These are phyloP conservation scores for Heliconius ismenius DNA, from an alignment of 2,888 invertebrate genomes.

Conservation along the genomic window DNA sequence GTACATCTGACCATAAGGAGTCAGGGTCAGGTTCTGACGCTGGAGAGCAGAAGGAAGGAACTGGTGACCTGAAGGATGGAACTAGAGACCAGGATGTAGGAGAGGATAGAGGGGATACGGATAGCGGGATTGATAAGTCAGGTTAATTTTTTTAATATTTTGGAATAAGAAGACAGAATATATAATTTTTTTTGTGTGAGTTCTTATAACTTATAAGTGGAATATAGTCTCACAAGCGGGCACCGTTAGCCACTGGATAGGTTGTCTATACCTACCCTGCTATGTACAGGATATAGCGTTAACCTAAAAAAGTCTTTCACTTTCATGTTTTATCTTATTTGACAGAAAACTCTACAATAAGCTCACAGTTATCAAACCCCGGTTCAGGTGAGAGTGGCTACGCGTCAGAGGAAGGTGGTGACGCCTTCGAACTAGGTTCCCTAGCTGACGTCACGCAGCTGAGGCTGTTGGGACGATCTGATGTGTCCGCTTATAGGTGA, in stretches of 20 bases:
- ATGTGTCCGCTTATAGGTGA: slow-evolving; percentile 75
- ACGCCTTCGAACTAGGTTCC: slow-evolving; percentile 78
- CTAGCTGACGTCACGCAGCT: slow-evolving; percentile 76
- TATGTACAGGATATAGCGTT: too few relatives aligned
- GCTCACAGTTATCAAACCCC: slow-evolving; percentile 51
- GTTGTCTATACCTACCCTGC: too few relatives aligned
- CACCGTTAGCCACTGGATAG: too few relatives aligned
- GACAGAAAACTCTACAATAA: slow-evolving; percentile 45
- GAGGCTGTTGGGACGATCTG: slow-evolving; percentile 70
- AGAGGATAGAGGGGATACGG: slow-evolving; percentile 19
- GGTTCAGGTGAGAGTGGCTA: slow-evolving; percentile 61
- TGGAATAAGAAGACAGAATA: neutral
- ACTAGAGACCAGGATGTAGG: slow-evolving; percentile 16
- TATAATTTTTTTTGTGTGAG: too few relatives aligned
- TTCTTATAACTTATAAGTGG: too few relatives aligned
- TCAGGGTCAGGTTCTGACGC: slow-evolving; percentile 17
- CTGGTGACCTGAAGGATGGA: slow-evolving; percentile 35
- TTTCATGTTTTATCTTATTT: too few relatives aligned
- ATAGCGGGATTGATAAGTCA: slow-evolving; percentile 26
- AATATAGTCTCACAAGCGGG: too few relatives aligned
- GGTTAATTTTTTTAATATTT: slow-evolving; percentile 26
- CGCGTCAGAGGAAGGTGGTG: slow-evolving; percentile 49
- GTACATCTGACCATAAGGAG: slow-evolving; percentile 44
- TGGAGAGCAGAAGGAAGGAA: slow-evolving; percentile 38
- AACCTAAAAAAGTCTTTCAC: too few relatives aligned